Evolutionary conservation across 2,113 vertebrate species (phyloP), one percentile per base, ranked within the genome.

Genomic region (Gambusia affinis): DNA sequence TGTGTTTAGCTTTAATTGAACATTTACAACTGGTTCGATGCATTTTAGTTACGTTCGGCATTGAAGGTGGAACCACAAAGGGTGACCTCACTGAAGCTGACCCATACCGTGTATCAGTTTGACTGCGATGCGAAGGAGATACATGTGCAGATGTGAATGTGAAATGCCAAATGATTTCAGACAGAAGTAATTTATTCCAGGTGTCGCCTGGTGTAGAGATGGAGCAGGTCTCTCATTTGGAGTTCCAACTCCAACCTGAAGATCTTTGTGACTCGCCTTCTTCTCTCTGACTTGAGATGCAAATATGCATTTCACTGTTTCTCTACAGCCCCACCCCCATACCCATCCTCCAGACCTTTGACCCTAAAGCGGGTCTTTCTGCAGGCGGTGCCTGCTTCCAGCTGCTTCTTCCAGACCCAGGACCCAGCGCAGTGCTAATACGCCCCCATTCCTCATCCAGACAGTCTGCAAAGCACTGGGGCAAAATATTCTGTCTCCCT

Each of bases 401-500:
- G 82, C 57, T 68, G 78, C 81, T 60, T 77, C 81, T 70, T 72
- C 75, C 89, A 88, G 92, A 80, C 75, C 79, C 39, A 4, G 60
- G 92, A 93, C 92, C 90, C 91, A 84, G 94, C 94, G 91, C 91
- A 89, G 93, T 83, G 90, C 93, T 96, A 96, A 95, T 93, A 95
- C 85, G 88, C 89, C 93, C 85, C 94, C 95, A 96, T 96, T 95
- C 90, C 94, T 97, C 96, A 97, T 96, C 92, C 92, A 92, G 95
- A 96, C 96, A 95, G 94, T 93, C 93, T 91, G 89, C 88, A 95
- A 95, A 95, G 94, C 94, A 95, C 95, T 93, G 93, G 94, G 94
- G 95, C 95, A 96, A 95, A 96, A 94, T 96, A 95, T 92, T 94
- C 95, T 95, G 94, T 96, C 96, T 96, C 93, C 95, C 92, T 91